Evolutionary conservation across 2,113 vertebrate species (phyloP).

Genomic region (Cyprinodon tularosa): DNA sequence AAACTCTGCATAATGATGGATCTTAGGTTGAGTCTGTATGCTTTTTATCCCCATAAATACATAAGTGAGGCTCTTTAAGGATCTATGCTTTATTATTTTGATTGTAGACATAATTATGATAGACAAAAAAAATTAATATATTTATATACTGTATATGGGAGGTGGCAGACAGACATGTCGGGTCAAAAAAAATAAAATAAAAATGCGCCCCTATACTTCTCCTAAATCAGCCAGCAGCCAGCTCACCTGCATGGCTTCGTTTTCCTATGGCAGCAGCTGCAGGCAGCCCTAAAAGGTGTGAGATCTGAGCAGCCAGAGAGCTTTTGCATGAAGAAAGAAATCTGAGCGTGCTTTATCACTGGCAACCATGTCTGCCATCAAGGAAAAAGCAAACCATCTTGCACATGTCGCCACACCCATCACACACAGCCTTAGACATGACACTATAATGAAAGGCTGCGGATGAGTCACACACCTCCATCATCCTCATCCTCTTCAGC

Average conservation of each 20-base stretch:
- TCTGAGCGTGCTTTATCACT: conserved; percentile 54
- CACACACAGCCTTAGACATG: conserved; percentile 59
- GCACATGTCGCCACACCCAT: conserved; percentile 76
- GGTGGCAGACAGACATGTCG: conserved; percentile 14
- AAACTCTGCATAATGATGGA: too few relatives aligned
- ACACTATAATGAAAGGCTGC: conserved; percentile 34
- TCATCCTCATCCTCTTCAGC: conserved; percentile 1
- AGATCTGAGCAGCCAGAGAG: conserved; percentile 52
- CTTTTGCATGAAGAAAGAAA: conserved; percentile 55
- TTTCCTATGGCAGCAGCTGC: conserved; percentile 2
- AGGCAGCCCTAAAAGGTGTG: conserved; percentile 5
- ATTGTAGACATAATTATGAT: conserved; percentile 8
- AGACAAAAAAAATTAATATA: not conserved
- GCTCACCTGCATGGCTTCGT: conserved; percentile 21
- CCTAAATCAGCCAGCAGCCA: not conserved
- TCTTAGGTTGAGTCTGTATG: too few relatives aligned
- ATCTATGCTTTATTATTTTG: conserved; percentile 19
- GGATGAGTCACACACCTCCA: conserved; percentile 53
- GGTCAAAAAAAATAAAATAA: conserved; percentile 15
- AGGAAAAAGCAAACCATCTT: conserved; percentile 29
- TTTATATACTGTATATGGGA: not conserved
- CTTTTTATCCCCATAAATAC: too few relatives aligned
- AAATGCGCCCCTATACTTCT: not conserved
- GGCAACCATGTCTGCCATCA: conserved; percentile 61
- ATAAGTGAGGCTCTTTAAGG: not conserved